phyloP scores from a whole-genome alignment of 2,797 vertebrate species.

The Lacerta agilis region DNA sequence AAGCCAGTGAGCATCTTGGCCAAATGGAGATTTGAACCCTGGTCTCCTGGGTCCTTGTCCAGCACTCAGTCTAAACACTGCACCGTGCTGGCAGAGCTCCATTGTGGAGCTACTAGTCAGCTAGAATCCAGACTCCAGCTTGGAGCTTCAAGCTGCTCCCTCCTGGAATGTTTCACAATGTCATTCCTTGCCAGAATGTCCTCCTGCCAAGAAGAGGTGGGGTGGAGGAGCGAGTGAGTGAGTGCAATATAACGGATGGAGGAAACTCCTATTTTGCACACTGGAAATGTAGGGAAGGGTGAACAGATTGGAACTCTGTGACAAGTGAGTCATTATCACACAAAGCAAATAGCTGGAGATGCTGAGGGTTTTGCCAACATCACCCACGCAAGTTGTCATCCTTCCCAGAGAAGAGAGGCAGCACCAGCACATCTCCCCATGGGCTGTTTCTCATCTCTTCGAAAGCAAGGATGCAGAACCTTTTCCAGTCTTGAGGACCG shows the following conservation, averaged over 20 bases:
- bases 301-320: constrained; percentile 68
- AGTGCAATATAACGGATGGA: constrained; percentile 25
- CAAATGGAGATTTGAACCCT: no score
- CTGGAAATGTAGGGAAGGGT: constrained; percentile 60
- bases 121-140: not conserved
- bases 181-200: constrained; percentile 29
- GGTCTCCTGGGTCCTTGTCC: no score
- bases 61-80: no score
- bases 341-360: not conserved
- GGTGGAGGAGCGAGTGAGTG: not conserved
- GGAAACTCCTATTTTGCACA: constrained; percentile 47
- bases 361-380: not conserved
- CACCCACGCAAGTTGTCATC: not conserved
- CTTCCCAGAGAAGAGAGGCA: not conserved
- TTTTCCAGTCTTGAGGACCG: no score
- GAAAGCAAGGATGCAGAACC: no score
- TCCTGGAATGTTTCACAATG: constrained; percentile 31
- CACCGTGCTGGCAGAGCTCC: no score
- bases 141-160: constrained; percentile 36
- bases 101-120: not conserved
- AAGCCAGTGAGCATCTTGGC: no score
- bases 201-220: not conserved
- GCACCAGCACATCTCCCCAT: not conserved
- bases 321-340: constrained; percentile 70
- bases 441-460: not conserved